Percentiles rank a stretch among this genome's conserved stretches.
Conservation (phyloP, 1,140 invertebrate species). For the Drosophila kurseongensis region DNA sequence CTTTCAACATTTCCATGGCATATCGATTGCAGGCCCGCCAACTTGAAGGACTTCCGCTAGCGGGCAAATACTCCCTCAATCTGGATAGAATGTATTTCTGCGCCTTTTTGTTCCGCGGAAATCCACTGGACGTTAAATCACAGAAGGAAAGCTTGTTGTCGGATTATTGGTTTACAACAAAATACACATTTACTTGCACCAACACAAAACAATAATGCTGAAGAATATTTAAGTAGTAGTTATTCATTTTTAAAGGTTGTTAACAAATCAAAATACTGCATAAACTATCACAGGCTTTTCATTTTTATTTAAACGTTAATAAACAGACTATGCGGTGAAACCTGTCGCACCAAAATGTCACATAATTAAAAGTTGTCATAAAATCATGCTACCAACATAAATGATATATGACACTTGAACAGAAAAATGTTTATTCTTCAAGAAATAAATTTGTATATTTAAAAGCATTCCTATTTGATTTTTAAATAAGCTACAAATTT, state of each 20-base stretch:
- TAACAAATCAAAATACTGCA: too few relatives aligned
- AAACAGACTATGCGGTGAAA: not conserved
- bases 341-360: not conserved
- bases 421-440: too few relatives aligned
- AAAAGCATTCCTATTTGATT: too few relatives aligned
- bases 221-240: too few relatives aligned
- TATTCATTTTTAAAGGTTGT: too few relatives aligned
- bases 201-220: not conserved
- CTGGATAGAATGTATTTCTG: not conserved
- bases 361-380: not conserved
- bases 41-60: constrained; percentile 37
- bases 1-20: constrained; percentile 34
- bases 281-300: not conserved
- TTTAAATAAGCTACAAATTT: too few relatives aligned
- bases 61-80: constrained; percentile 15
- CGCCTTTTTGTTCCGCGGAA: not conserved
- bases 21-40: constrained; percentile 33
- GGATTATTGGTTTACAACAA: not conserved
- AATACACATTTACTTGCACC: not conserved
- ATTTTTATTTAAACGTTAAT: not conserved
- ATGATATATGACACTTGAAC: not conserved
- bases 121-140: constrained; percentile 1
- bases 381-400: not conserved
- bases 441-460: too few relatives aligned
- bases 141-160: not conserved